phyloP scores from a whole-genome alignment of 2,797 vertebrate genomes.

The Mormyrus proboscirostris region DNA sequence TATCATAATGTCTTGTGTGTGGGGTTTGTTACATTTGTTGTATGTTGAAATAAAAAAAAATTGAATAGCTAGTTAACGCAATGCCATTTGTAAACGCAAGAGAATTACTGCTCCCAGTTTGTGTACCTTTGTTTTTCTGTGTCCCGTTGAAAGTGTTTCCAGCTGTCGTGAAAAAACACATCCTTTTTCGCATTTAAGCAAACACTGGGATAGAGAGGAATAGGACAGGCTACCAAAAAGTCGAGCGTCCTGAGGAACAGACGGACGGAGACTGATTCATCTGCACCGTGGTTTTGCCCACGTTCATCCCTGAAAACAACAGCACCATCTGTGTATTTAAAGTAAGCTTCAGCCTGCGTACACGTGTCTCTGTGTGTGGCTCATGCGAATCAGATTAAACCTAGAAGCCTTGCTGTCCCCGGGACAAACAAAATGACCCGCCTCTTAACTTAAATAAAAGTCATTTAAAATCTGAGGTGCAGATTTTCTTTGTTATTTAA shows the following conservation, averaged over 20 bases:
- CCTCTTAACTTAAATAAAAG: conserved; percentile 58
- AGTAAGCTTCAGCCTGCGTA: conserved; percentile 30
- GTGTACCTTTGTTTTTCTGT: conserved; percentile 29
- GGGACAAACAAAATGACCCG: conserved; percentile 54
- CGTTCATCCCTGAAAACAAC: conserved; percentile 30
- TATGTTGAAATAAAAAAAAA: conserved; percentile 14
- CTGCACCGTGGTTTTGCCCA: conserved; percentile 19
- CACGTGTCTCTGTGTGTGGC: conserved; percentile 29
- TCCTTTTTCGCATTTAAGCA: neutral
- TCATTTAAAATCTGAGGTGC: neutral
- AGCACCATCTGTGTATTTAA: conserved; percentile 22
- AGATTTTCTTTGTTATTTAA: neutral
- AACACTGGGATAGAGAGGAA: conserved; percentile 3
- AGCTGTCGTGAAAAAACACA: conserved; percentile 39
- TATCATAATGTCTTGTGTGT: conserved; percentile 9
- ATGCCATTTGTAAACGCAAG: conserved; percentile 42
- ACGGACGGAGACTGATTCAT: conserved; percentile 20
- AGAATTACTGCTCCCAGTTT: conserved; percentile 13
- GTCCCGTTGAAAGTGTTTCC: conserved; percentile 54
- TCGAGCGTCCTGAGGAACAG: conserved; percentile 25
- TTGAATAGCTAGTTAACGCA: conserved; percentile 31
- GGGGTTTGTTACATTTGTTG: conserved; percentile 18
- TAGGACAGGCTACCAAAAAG: conserved; percentile 29
- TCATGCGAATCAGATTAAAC: conserved; percentile 52
- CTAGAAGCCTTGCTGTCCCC: conserved; percentile 45